Evolutionary conservation across 2,797 vertebrate genomes (phyloP).

Genomic region (Gymnothorax javanicus): DNA sequence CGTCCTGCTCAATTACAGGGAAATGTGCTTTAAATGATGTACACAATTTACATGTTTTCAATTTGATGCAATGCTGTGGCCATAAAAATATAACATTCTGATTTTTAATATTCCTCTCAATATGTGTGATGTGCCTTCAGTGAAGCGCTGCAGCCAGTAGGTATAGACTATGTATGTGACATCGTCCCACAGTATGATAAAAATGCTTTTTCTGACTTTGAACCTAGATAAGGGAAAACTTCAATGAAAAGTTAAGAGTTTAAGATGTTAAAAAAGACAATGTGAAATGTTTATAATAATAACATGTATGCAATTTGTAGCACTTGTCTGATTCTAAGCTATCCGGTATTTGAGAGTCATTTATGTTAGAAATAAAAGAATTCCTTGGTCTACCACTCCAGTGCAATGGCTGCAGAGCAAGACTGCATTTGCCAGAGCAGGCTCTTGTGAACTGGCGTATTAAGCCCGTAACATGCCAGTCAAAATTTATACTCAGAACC

Average conservation of each 20-base stretch:
- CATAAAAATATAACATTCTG: no score
- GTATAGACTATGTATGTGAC: no score
- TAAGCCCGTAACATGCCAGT: neutral
- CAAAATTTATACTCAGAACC: neutral
- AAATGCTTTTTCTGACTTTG: neutral
- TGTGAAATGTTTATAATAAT: neutral
- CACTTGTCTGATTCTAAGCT: neutral
- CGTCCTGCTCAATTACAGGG: no score
- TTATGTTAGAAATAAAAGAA: neutral
- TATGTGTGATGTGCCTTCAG: no score
- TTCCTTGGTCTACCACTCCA: neutral
- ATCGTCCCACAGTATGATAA: no score
- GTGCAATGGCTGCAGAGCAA: neutral
- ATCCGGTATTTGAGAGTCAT: neutral
- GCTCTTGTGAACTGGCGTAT: neutral
- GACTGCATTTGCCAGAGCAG: neutral
- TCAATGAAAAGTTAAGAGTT: constrained; percentile 22
- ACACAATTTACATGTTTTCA: no score
- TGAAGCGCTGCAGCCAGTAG: no score
- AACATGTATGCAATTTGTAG: neutral
- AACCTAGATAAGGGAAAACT: constrained; percentile 25
- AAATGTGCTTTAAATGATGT: no score
- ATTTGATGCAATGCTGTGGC: no score
- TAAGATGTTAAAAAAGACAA: constrained; percentile 2
- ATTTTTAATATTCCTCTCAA: no score